phyloP scores from a whole-genome alignment of 2,113 vertebrate genomes.

The Perca schrenkii region DNA sequence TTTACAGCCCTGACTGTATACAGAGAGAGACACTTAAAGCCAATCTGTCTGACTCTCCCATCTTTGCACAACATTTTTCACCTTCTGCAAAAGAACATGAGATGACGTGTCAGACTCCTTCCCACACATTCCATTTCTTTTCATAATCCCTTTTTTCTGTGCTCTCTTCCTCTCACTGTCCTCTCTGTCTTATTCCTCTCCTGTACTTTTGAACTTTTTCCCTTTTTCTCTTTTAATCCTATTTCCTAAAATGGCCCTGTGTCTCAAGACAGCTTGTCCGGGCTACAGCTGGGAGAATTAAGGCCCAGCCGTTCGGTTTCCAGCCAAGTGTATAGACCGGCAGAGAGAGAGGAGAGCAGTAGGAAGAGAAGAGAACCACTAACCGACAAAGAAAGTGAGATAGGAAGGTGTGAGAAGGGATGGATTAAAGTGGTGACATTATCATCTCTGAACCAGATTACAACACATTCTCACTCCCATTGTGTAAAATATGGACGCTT shows the following conservation, averaged over 20 bases:
- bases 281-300: slow-evolving; percentile 43
- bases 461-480: too few species aligned
- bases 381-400: slow-evolving; percentile 37
- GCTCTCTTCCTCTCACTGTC: slow-evolving; percentile 46
- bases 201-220: slow-evolving; percentile 68
- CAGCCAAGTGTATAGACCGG: slow-evolving; percentile 52
- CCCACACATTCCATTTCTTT: slow-evolving; percentile 56
- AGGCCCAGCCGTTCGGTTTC: slow-evolving; percentile 23
- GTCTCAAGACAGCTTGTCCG: slow-evolving; percentile 43
- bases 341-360: neutral
- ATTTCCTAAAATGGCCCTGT: slow-evolving; percentile 65
- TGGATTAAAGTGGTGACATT: slow-evolving; percentile 49
- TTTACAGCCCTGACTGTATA: slow-evolving; percentile 45
- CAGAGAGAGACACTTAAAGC: slow-evolving; percentile 45
- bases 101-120: slow-evolving; percentile 53
- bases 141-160: slow-evolving; percentile 48
- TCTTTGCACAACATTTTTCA: slow-evolving; percentile 61
- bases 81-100: slow-evolving; percentile 57
- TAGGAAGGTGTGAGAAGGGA: slow-evolving; percentile 24
- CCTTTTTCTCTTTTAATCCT: slow-evolving; percentile 72
- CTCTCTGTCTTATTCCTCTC: slow-evolving; percentile 33
- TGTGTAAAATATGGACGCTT: too few species aligned
- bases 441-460: slow-evolving; percentile 45
- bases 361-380: neutral
- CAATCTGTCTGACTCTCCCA: slow-evolving; percentile 50